These are phyloP conservation scores for Helostoma temminkii DNA, from an alignment of 2,797 vertebrate genomes.

Conservation along the genomic window DNA sequence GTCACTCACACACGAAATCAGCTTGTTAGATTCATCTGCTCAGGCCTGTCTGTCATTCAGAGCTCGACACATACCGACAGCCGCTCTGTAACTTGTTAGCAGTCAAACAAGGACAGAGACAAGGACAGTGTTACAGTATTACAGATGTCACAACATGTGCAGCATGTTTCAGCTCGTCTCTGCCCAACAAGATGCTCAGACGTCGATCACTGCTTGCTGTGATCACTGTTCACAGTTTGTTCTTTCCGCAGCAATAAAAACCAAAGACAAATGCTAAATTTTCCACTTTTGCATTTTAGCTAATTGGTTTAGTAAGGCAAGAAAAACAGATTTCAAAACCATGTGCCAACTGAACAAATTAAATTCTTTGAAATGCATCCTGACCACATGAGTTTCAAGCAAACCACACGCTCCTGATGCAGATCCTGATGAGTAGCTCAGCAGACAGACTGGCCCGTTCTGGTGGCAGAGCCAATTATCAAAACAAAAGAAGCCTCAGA, in stretches of 20 bases:
- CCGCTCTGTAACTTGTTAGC: slow-evolving; percentile 36
- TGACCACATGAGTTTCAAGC: slow-evolving; percentile 29
- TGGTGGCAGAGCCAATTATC: slow-evolving; percentile 40
- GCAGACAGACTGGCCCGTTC: slow-evolving; percentile 18
- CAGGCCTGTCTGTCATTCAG: slow-evolving; percentile 51
- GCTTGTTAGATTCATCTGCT: slow-evolving; percentile 47
- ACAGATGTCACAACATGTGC: slow-evolving; percentile 17
- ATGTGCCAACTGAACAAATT: slow-evolving; percentile 23
- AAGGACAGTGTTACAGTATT: slow-evolving; percentile 8
- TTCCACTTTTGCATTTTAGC: slow-evolving; percentile 4
- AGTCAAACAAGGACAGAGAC: slow-evolving; percentile 47
- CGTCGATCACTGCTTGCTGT: slow-evolving; percentile 7
- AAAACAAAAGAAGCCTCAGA: slow-evolving; percentile 30
- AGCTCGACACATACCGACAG: slow-evolving; percentile 46
- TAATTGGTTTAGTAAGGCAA: slow-evolving; percentile 2
- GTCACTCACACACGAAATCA: slow-evolving; percentile 28
- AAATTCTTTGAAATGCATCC: slow-evolving; percentile 30
- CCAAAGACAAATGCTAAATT: background rate
- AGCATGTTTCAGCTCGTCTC: slow-evolving; percentile 25
- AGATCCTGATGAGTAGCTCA: slow-evolving; percentile 34
- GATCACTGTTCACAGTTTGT: background rate
- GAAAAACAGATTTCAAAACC: slow-evolving; percentile 16
- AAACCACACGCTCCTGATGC: slow-evolving; percentile 23
- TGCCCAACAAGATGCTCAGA: background rate
- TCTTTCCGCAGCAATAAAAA: background rate